Evolutionary conservation across 1,140 invertebrate genomes (phyloP), one percentile per base, ranked within the genome.

Genomic region (Danaus melanippus): DNA sequence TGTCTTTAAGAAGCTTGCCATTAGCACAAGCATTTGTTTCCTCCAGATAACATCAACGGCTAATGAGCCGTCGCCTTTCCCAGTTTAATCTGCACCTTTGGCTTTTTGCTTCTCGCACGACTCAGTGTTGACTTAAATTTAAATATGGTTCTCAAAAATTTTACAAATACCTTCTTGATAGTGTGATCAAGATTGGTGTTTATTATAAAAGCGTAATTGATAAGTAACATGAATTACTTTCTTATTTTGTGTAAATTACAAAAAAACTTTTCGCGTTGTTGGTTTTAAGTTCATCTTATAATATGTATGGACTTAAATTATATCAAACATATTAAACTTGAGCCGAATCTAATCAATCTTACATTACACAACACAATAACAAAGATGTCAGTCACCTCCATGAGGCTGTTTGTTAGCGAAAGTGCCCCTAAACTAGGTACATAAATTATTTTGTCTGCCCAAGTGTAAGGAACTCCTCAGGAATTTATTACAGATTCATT

Each of bases 381-480:
- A 82, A 71, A 82, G 82, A 81, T 79, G 82, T 85, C 79, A 74
- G 74, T 85, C 82, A 80, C 78, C 81, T 74, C 69, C 49, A 59
- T 60, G 63, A 56, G 58, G 62, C 81, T 73, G 79, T 83, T 74
- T 78, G 79, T 83, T 71, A 71, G 67, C 62, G 62, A 74, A 77
- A 81, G 79, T 75, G 75, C 73, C 74, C 73, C 76, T 82, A 85
- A 85, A 85, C 79, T 85, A 83, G 77, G 79, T 70, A 85, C 79
- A 85, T 83, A 85, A 85, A 85, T 85, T 82, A 85, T 85, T 83
- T 83, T 83, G 79, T 82, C 79, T 83, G 75, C 77, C 69, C 74
- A 79, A 82, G 82, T 79, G 79, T 80, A 79, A 76, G 79, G 68
- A 81, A 85, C 78, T 84, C 72, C 75, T 73, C 66, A 74, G 67